A percentile compares a stretch with the other conserved stretches of the same genome.
These are phyloP conservation scores for Pelvicachromis taeniatus DNA, from an alignment of 2,113 vertebrate species.

Conservation along the genomic window DNA sequence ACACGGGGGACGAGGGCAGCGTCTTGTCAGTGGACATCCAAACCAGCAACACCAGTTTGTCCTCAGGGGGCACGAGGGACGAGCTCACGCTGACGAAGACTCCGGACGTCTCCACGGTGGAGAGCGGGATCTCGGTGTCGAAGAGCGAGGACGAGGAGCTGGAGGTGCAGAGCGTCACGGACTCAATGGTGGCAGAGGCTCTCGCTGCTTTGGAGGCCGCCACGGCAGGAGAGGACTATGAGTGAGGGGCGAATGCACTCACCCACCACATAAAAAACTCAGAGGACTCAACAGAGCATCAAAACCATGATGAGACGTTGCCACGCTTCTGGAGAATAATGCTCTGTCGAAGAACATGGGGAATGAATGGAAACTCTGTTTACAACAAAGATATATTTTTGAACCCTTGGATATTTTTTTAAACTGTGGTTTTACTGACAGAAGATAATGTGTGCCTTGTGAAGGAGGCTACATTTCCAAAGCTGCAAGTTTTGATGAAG, in stretches of 20 bases:
- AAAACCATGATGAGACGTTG: neutral
- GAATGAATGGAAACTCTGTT: slow-evolving; percentile 44
- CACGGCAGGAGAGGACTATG: slow-evolving; percentile 82
- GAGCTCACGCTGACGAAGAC: slow-evolving; percentile 18
- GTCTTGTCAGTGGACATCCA: slow-evolving; percentile 70
- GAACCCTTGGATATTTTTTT: neutral
- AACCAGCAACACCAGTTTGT: slow-evolving; percentile 75
- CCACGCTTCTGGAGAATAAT: neutral
- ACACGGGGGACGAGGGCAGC: slow-evolving; percentile 71
- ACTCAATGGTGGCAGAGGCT: slow-evolving; percentile 88
- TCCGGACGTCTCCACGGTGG: slow-evolving; percentile 27
- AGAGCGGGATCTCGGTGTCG: slow-evolving; percentile 39
- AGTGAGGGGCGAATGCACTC: slow-evolving; percentile 32
- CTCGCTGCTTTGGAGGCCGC: slow-evolving; percentile 91
- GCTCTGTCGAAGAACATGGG: neutral
- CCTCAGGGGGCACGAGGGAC: slow-evolving; percentile 66
- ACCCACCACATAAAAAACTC: neutral
- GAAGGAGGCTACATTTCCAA: neutral
- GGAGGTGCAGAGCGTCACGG: slow-evolving; percentile 71
- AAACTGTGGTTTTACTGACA: neutral
- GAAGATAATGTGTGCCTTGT: neutral
- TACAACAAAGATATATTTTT: slow-evolving; percentile 40
- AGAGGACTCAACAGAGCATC: neutral
- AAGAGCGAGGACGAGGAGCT: slow-evolving; percentile 55
- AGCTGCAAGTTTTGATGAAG: neutral